These are phyloP conservation scores for Oryzias melastigma DNA, from an alignment of 2,113 vertebrate species.

Conservation along the genomic window DNA sequence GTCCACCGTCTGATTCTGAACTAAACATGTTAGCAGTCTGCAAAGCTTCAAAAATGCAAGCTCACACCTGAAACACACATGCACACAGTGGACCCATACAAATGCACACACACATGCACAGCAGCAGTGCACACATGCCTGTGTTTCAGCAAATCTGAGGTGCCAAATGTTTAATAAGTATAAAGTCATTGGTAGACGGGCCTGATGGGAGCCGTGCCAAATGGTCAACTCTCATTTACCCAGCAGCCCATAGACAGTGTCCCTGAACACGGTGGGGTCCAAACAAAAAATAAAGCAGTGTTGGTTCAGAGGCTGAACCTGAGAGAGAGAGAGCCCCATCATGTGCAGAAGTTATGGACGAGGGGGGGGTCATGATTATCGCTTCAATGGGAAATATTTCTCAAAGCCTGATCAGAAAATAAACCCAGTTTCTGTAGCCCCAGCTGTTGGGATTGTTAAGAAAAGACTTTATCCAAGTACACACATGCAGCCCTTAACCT, in stretches of 20 bases:
- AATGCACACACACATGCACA: neutral
- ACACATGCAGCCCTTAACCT: too few species aligned
- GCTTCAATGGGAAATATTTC: constrained; percentile 27
- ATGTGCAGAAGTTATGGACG: constrained; percentile 27
- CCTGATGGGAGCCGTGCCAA: constrained; percentile 55
- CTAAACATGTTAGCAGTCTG: too few species aligned
- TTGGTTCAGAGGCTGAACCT: too few species aligned
- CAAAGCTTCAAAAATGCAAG: too few species aligned
- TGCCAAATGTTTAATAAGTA: constrained; percentile 66
- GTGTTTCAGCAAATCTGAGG: constrained; percentile 27
- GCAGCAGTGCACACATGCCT: too few species aligned
- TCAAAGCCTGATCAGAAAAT: constrained; percentile 20
- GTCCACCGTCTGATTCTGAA: too few species aligned
- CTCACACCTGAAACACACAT: neutral
- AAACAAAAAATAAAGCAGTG: too few species aligned
- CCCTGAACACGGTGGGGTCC: constrained; percentile 3
- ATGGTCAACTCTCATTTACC: constrained; percentile 61
- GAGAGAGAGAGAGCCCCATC: too few species aligned
- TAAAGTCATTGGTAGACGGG: constrained; percentile 63
- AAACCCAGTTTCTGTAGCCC: constrained; percentile 26
- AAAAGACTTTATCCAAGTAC: constrained; percentile 15
- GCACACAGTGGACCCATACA: neutral
- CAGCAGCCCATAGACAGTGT: constrained; percentile 48
- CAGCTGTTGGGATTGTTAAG: constrained; percentile 24
- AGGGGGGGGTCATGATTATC: constrained; percentile 26